Base-by-base conservation (phyloP, 2,888 invertebrate species). In the Xestia ashworthii region DNA sequence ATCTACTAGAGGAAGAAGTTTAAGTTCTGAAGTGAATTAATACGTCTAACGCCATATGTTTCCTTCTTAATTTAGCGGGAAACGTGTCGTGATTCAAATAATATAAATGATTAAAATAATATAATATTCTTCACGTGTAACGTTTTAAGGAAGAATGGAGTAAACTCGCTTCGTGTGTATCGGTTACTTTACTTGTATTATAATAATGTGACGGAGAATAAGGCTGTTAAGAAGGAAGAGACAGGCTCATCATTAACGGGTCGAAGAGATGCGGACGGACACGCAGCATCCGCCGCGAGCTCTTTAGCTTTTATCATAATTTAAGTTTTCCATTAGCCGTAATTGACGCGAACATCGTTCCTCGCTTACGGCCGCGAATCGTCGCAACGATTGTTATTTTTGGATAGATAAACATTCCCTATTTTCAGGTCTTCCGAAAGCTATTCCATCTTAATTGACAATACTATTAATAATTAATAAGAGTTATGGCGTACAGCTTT, bases 301-400 rank as follows among this genome's bases (percentile, higher is more conserved):
- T 95, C 93, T 93, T 95, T 92, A 93, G 96, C 96, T 96, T 96
- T 96, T 96, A 96, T 96, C 96, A 96, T 96, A 96, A 96, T 96
- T 96, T 96, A 96, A 96, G 96, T 96, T 96, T 95, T 96, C 96
- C 96, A 96, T 96, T 96, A 96, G 95, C 94, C 91, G 92, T 96
- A 96, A 96, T 96, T 96, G 96, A 96, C 96, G 94, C 93, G 95
- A 95, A 96, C 96, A 96, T 93, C 96, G 96, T 96, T 96, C 95
- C 93, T 95, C 96, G 95, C 96, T 96, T 96, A 96, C 94, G 90
- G 94, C 90, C 91, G 93, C 93, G 93, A 93, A 93, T 94, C 94
- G 92, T 88, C 91, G 92, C 92, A 90, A 91, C 93, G 92, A 95
- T 94, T 95, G 95, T 94, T 95, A 96, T 95, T 95, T 95, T 95